Evolutionary conservation across 2,113 vertebrate species (phyloP).

Genomic region (Pedionomus torquatus): DNA sequence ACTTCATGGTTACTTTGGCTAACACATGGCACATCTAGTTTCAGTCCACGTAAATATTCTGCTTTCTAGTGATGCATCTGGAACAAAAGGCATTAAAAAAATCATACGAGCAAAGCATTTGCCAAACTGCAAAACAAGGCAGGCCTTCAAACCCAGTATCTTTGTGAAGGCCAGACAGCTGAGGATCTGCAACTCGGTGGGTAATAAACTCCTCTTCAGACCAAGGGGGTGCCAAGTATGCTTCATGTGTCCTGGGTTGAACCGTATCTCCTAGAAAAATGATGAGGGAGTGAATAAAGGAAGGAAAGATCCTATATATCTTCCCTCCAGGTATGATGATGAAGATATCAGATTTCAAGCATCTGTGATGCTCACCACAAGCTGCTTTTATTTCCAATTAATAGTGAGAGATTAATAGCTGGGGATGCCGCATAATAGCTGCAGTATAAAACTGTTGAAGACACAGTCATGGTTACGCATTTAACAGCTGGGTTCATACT

Average conservation of each 20-base stretch:
- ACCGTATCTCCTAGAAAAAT: fast-evolving
- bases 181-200: neutral
- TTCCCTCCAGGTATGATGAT: constrained; percentile 10
- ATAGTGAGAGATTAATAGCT: constrained; percentile 61
- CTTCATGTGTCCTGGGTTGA: neutral
- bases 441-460: constrained; percentile 41
- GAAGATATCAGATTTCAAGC: constrained; percentile 38
- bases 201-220: neutral
- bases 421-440: constrained; percentile 44
- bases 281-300: neutral
- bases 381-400: constrained; percentile 53
- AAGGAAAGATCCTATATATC: neutral
- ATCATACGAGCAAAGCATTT: fast-evolving
- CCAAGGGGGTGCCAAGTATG: neutral
- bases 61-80: neutral
- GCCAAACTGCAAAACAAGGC: neutral
- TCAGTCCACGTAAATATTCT: neutral
- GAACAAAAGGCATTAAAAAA: neutral
- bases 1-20: neutral
- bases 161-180: neutral
- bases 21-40: neutral
- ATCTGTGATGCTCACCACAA: constrained; percentile 45
- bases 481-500: constrained; percentile 71
- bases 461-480: constrained; percentile 14
- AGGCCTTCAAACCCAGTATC: neutral